Conservation (phyloP, 2,888 invertebrate genomes). For the Coenonympha glycerion region DNA sequence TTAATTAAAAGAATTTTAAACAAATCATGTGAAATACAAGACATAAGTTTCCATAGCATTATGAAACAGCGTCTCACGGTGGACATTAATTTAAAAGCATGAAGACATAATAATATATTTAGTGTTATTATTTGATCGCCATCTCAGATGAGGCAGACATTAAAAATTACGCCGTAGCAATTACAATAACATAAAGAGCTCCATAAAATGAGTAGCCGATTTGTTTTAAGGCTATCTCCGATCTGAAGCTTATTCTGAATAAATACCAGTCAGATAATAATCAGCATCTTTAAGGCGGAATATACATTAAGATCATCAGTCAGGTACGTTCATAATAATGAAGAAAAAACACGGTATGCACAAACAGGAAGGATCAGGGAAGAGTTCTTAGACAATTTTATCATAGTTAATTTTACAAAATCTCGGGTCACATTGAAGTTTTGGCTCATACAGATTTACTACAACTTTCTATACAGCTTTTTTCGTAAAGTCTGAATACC, state of each 20-base stretch:
- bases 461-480: too few species aligned
- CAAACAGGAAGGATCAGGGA: too few species aligned
- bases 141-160: constrained; percentile 19
- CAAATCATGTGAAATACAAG: too few species aligned
- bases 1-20: too few species aligned
- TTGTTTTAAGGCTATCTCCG: constrained; percentile 27
- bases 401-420: too few species aligned
- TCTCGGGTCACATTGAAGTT: too few species aligned
- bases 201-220: constrained; percentile 25
- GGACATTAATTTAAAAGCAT: constrained; percentile 22
- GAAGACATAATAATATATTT: constrained; percentile 30
- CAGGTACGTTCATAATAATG: background rate
- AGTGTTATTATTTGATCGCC: constrained; percentile 27
- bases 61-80: background rate
- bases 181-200: constrained; percentile 27
- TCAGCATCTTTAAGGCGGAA: constrained; percentile 13
- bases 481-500: too few species aligned
- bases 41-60: background rate
- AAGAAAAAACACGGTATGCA: too few species aligned
- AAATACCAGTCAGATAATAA: constrained; percentile 23
- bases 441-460: too few species aligned
- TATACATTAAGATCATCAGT: background rate
- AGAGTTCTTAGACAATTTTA: too few species aligned
- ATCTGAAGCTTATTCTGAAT: constrained; percentile 27
- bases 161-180: constrained; percentile 25